Base-by-base conservation (phyloP, 23 tunicate genomes). In the Phallusia fumigata region DNA sequence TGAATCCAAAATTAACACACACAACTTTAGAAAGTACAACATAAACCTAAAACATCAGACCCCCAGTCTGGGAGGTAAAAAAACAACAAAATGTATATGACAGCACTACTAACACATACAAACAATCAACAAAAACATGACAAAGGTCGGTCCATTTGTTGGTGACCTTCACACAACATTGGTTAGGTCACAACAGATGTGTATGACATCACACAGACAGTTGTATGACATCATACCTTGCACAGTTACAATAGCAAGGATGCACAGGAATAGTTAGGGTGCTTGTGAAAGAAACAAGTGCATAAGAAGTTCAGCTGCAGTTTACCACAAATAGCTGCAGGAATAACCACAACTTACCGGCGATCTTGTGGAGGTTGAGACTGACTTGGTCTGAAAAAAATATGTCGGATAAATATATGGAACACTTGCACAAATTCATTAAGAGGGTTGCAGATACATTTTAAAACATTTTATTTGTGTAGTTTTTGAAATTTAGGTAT, bases 231-330 rank as follows among this genome's bases (percentile, higher is more conserved):
- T 28, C 52, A 44, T 81, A 81, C 84, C 84, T 81, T 65, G 19
- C 31, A 31, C 84, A 81, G 72, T 36, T 34, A 74, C 84, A 81
- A 45, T 81, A 81, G 33, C 84, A 81, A 12, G 84, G 76, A 28
- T 81, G 76, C 30, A 65, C 30, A 1, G 84, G 76, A 3, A 81
- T 81, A 30, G 76, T 44, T 52, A 81, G 72, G 52, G 64, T 33
- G 84, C 84, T 81, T 81, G 51, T 19, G 33, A 65, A 81, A 22
- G 64, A 22, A 26, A 24, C 58, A 18, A 58, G 26, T 58, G 28
- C 69, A 58, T 58, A 58, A 24, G 69, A 24, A 16, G 16, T 3
- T 24, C 69, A 3, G 47, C 47, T 40, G 28, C 69, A 58, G 13
- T 1, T 58, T 58, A 58, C 69, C 69, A 58, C 69, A 58, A 24